Base-by-base conservation (phyloP, 2,888 invertebrate genomes). In the Chaetogeoica ovagalla region DNA sequence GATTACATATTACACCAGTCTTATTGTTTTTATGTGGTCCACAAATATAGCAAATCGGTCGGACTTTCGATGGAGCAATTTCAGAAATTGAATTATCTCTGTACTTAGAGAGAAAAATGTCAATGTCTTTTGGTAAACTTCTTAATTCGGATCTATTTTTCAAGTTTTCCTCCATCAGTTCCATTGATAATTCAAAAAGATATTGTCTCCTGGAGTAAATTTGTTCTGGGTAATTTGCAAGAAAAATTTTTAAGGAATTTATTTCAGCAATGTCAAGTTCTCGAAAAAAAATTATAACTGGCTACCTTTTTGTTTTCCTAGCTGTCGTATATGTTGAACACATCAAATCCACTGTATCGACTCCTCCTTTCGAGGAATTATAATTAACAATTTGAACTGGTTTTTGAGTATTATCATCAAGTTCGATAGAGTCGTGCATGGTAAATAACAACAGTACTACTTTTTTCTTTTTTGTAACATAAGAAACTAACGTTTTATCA, bases 381-480 rank as follows among this genome's bases (percentile, higher is more conserved):
- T 68, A 68, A 68, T 68, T 43, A 8, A 62, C 37, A 76, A 83
- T 83, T 23, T 84, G 82, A 39, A 83, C 72, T 17, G 84, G 83
- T 71, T 85, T 85, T 30, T 82, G 76, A 8, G 83, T 83, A 11
- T 83, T 82, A 73, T 81, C 68, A 83, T 84, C 81, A 59, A 83
- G 82, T 66, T 77, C 43, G 6, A 43, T 43, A 43, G 7, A 8
- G 43, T 43, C 43, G 43, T 43, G 43, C 43, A 43, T 82, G 57
- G 60, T 48, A 59, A 73, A 68, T 70, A 83, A 84, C 19, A 84
- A 57, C 59, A 85, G 76, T 77, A 84, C 82, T n/a, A 84, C 84
- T 72, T 82, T 30, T 83, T 84, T 81, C 84, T 84, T 13, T 83
- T 85, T 84, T 59, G 84, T 84, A 72, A 84, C 83, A 81, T 83